phyloP scores from a whole-genome alignment of 2,797 vertebrate species.

The Poeciliopsis turneri region DNA sequence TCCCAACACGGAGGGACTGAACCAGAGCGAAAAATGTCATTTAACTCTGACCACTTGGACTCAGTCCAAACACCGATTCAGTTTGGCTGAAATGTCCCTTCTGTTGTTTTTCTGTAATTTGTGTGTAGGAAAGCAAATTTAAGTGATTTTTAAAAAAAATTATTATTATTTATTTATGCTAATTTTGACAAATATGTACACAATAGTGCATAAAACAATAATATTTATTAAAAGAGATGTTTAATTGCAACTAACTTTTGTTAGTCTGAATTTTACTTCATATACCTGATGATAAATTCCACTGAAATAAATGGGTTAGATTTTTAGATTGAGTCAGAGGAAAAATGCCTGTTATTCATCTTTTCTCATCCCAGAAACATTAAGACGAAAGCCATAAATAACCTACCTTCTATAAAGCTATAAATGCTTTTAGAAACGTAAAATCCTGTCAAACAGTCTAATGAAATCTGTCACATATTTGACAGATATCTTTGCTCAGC shows the following conservation, averaged over 20 bases:
- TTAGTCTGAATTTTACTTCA: background rate
- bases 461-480: constrained; percentile 63
- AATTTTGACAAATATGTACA: background rate
- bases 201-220: background rate
- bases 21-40: constrained; percentile 65
- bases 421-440: constrained; percentile 29
- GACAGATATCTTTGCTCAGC: constrained; percentile 48
- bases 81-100: background rate
- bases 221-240: background rate
- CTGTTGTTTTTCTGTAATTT: constrained; percentile 14
- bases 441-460: constrained; percentile 40
- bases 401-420: constrained; percentile 21
- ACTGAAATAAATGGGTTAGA: background rate
- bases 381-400: background rate
- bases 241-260: background rate
- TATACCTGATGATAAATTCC: background rate
- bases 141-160: background rate
- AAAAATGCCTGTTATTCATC: background rate
- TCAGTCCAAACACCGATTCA: constrained; percentile 40
- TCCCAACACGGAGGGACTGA: constrained; percentile 63
- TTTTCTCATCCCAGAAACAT: background rate
- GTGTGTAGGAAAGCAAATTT: constrained; percentile 18
- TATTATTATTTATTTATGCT: too few relatives aligned
- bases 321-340: background rate
- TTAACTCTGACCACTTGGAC: constrained; percentile 63